Evolutionary conservation across 2,113 vertebrate genomes (phyloP).

Genomic region (Harpagus bidentatus): DNA sequence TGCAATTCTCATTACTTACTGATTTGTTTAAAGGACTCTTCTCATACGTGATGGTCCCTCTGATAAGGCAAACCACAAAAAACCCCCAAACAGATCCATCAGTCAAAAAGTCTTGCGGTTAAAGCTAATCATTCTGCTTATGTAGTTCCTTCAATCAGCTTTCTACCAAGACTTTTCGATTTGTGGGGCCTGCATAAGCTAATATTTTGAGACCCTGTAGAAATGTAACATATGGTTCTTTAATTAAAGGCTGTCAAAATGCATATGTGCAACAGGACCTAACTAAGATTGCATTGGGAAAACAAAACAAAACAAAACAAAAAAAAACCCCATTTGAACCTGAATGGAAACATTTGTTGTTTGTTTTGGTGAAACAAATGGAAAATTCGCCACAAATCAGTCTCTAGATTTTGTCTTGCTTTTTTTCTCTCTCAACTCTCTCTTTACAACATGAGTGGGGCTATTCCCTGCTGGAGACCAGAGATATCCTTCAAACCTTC

Average conservation of each 20-base stretch:
- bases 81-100: background rate
- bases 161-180: background rate
- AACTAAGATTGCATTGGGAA: background rate
- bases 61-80: background rate
- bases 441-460: background rate
- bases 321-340: background rate
- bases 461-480: background rate
- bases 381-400: background rate
- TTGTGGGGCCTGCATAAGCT: background rate
- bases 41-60: background rate
- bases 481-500: background rate
- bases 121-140: background rate
- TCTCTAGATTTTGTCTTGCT: background rate
- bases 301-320: background rate
- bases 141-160: background rate
- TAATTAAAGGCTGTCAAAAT: conserved; percentile 13
- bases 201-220: background rate
- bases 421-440: background rate
- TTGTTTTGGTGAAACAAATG: background rate
- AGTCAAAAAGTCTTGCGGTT: background rate
- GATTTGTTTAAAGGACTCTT: background rate
- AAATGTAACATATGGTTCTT: conserved; percentile 6
- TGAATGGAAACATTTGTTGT: background rate
- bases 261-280: background rate
- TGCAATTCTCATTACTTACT: background rate